Evolutionary conservation across 2,113 vertebrate genomes (phyloP).

Genomic region (Datnioides undecimradiatus): DNA sequence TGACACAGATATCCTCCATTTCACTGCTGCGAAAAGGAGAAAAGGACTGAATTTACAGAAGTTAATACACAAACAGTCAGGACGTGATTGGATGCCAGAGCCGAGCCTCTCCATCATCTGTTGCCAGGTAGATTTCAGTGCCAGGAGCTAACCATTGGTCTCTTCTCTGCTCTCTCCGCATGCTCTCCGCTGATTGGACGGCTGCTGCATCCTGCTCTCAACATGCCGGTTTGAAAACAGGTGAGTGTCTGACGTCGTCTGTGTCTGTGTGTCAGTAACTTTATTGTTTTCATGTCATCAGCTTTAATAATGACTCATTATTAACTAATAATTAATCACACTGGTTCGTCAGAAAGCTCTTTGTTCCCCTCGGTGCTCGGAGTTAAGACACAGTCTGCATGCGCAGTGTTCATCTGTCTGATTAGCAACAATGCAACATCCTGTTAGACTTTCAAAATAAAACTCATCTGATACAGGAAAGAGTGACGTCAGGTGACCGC

Average conservation of each 20-base stretch:
- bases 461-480: too few species aligned
- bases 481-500: too few species aligned
- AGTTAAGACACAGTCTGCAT: too few species aligned
- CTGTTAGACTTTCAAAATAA: too few species aligned
- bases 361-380: too few species aligned
- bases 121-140: constrained; percentile 63
- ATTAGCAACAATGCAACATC: too few species aligned
- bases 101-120: constrained; percentile 38
- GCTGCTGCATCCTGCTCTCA: constrained; percentile 9
- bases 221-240: constrained; percentile 36
- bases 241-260: constrained; percentile 14
- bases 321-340: too few species aligned
- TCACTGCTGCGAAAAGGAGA: constrained; percentile 12
- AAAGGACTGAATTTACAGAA: not conserved
- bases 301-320: not conserved
- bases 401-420: too few species aligned
- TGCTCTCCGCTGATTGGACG: constrained; percentile 62
- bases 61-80: constrained; percentile 3
- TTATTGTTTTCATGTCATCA: not conserved
- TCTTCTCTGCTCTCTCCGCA: constrained; percentile 50
- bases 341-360: too few species aligned
- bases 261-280: too few species aligned
- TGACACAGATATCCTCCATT: constrained; percentile 69
- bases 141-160: constrained; percentile 24
- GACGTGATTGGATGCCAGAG: constrained; percentile 26